These are phyloP conservation scores for Platycheirus albimanus DNA, from an alignment of 2,888 invertebrate genomes.

Conservation along the genomic window DNA sequence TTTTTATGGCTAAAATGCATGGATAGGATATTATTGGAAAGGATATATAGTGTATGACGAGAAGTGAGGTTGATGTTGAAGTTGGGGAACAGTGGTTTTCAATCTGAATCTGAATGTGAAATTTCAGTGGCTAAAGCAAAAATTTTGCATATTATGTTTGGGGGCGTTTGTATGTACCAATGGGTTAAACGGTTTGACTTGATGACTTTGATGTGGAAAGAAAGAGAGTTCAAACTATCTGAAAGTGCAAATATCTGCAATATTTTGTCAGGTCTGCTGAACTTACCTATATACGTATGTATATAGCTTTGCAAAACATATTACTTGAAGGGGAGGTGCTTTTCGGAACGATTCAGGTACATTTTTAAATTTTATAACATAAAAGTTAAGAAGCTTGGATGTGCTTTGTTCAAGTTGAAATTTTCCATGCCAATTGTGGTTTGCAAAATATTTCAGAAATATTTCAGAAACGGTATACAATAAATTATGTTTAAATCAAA, in stretches of 20 bases:
- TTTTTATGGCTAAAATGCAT: slow-evolving; percentile 27
- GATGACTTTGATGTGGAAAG: slow-evolving; percentile 45
- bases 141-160: slow-evolving; percentile 51
- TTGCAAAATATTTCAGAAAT: no score
- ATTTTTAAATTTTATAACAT: no score
- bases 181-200: slow-evolving; percentile 45
- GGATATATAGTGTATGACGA: slow-evolving; percentile 12
- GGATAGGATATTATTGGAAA: slow-evolving; percentile 7
- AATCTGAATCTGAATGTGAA: slow-evolving; percentile 55
- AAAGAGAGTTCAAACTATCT: neutral
- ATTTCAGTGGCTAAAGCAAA: slow-evolving; percentile 54
- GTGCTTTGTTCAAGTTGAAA: no score
- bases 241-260: slow-evolving; percentile 31
- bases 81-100: slow-evolving; percentile 23
- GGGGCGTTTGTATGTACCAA: neutral
- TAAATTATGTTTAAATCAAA: no score
- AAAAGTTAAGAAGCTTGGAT: no score
- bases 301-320: no score
- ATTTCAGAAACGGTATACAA: no score
- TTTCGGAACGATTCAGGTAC: no score
- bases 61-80: neutral
- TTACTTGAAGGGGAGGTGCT: no score
- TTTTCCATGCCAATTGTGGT: no score
- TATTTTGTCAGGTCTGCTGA: slow-evolving; percentile 18
- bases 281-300: no score